Conservation (phyloP, 2,113 vertebrate species). For the crab-eating macaque (Macaca fascicularis) region T2T-MFA8v1.1 NC_088387.1:15812501-15813000, state of each 20-base stretch:
- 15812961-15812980: not conserved
- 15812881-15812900: not conserved
- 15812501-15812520: not conserved
- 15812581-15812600: not conserved
- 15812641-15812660: not conserved
- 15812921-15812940: not conserved
- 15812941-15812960: not conserved
- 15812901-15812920: not conserved
- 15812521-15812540: not conserved
- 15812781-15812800: not conserved
- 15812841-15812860: not conserved
- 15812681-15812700: not conserved
- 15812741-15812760: not conserved
- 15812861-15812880: not conserved
- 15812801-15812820: not conserved
- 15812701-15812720: not conserved
- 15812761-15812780: not conserved
- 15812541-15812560: not conserved
- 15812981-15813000: not conserved
- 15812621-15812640: not conserved
- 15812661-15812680: not conserved
- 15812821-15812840: not conserved
- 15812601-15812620: not conserved
- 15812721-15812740: not conserved
- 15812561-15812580: not conserved